Evolutionary conservation across 2,888 invertebrate species (phyloP).

Genomic region (Brachyptera putata): DNA sequence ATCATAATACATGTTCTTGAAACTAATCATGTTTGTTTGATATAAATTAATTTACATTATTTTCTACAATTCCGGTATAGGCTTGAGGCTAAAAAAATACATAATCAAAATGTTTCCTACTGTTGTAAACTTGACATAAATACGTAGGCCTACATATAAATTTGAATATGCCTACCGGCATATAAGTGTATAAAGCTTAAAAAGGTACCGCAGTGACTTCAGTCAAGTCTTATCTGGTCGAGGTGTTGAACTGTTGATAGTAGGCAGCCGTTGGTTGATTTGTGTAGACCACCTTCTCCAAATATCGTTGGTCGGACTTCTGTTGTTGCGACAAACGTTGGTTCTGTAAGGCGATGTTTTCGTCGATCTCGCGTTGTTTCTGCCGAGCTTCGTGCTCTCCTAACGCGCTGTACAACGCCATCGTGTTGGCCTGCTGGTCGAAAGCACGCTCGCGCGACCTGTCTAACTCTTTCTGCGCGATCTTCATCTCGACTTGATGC

Average conservation of each 20-base stretch:
- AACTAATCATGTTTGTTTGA: no score
- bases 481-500: not conserved
- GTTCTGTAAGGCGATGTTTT: conserved; percentile 66
- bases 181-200: no score
- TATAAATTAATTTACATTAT: no score
- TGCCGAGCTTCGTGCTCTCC: conserved; percentile 62
- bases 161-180: no score
- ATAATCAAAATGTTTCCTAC: no score
- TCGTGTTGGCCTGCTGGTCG: conserved; percentile 34
- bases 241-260: conserved; percentile 83
- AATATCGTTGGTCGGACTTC: conserved; percentile 65
- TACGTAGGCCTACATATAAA: no score
- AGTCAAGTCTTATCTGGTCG: conserved; percentile 78
- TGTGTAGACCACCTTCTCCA: conserved; percentile 68
- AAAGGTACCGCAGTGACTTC: no score
- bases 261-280: conserved; percentile 74
- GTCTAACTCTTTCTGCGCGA: not conserved
- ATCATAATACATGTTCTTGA: no score
- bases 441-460: conserved; percentile 43
- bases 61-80: no score
- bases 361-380: conserved; percentile 74
- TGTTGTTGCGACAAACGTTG: conserved; percentile 69
- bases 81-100: no score
- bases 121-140: no score
- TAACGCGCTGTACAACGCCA: conserved; percentile 51